Conservation (phyloP, 2,113 vertebrate species). For the Chroicocephalus ridibundus region DNA sequence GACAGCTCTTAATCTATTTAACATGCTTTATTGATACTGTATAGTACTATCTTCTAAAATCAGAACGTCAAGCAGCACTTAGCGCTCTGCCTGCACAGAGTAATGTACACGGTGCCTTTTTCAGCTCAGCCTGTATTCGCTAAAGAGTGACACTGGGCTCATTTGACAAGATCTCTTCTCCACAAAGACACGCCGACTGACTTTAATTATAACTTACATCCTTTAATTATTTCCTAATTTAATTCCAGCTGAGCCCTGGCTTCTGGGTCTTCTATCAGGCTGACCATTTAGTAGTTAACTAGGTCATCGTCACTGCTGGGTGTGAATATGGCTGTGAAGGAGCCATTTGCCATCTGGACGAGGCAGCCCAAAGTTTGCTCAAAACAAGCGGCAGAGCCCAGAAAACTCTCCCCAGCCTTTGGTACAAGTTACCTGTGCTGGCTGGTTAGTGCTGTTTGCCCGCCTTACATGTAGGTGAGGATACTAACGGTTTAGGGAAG, state of each 20-base stretch:
- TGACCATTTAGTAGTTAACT: background rate
- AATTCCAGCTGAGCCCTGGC: conserved; percentile 17
- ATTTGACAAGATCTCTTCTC: background rate
- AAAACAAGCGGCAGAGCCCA: background rate
- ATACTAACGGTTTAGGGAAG: background rate
- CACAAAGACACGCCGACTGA: background rate
- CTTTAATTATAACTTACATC: conserved; percentile 43
- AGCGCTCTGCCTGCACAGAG: background rate
- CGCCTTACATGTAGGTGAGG: background rate
- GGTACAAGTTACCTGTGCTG: background rate
- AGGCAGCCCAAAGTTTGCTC: background rate
- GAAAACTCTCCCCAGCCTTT: background rate
- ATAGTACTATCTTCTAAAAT: background rate
- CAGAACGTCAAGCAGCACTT: background rate
- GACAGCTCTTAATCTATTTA: background rate
- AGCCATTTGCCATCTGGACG: background rate
- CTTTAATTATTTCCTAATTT: conserved; percentile 47
- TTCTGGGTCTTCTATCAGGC: background rate
- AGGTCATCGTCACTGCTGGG: background rate
- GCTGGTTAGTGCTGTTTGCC: background rate
- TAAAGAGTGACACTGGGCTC: background rate
- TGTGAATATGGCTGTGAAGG: background rate
- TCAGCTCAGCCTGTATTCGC: background rate
- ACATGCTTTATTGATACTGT: background rate
- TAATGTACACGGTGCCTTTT: background rate